Conservation (phyloP, 2,888 invertebrate genomes). For the Eristalis arbustorum region DNA sequence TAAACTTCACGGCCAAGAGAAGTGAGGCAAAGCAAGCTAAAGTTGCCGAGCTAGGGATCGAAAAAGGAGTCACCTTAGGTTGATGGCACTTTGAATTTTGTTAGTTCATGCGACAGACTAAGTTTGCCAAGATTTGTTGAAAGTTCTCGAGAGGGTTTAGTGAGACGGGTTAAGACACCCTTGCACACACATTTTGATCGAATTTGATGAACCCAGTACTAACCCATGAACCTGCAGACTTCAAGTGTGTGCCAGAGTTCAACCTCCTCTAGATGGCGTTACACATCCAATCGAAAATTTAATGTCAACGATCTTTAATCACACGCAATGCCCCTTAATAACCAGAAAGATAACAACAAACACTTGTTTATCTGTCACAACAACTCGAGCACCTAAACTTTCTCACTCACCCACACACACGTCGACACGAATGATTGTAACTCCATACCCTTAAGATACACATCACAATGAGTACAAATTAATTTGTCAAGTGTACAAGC, state of each 20-base stretch:
- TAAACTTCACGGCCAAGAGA: too few relatives aligned
- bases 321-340: not conserved
- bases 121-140: too few relatives aligned
- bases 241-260: not conserved
- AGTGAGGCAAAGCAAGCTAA: too few relatives aligned
- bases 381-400: constrained; percentile 15
- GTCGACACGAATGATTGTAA: not conserved
- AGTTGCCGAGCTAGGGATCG: too few relatives aligned
- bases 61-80: too few relatives aligned
- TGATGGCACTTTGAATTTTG: too few relatives aligned
- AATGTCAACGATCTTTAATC: constrained; percentile 34
- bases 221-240: too few relatives aligned
- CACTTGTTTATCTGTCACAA: constrained; percentile 24
- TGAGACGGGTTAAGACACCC: too few relatives aligned
- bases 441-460: constrained; percentile 35
- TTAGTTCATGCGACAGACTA: too few relatives aligned
- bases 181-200: too few relatives aligned
- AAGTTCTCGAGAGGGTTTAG: too few relatives aligned
- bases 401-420: not conserved
- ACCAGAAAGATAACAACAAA: constrained; percentile 8
- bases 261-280: not conserved
- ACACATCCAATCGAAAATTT: not conserved
- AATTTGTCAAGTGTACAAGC: constrained; percentile 61
- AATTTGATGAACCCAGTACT: too few relatives aligned
- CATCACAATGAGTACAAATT: constrained; percentile 57